Evolutionary conservation across 2,888 invertebrate genomes (phyloP).

Genomic region (Tenthredo scrophulariae): DNA sequence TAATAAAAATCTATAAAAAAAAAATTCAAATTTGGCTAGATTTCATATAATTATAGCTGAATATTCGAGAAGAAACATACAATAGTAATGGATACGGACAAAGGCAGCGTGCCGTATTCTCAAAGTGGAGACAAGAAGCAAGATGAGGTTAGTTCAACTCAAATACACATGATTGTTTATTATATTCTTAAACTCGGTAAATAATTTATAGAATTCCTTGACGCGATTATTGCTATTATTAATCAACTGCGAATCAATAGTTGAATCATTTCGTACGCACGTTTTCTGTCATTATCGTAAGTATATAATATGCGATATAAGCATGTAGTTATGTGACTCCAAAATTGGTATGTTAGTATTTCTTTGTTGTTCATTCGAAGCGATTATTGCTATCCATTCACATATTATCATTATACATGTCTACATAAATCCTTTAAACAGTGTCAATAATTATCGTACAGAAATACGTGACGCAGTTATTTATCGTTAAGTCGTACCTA

Average conservation of each 20-base stretch:
- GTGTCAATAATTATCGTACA: neutral
- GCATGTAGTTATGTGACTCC: neutral
- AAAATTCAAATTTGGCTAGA: neutral
- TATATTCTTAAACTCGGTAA: slow-evolving; percentile 51
- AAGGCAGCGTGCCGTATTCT: slow-evolving; percentile 76
- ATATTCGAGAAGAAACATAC: neutral
- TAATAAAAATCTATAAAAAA: neutral
- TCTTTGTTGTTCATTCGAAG: neutral
- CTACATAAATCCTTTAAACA: neutral
- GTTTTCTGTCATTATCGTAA: neutral
- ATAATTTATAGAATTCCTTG: neutral
- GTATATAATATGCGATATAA: neutral
- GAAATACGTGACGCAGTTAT: neutral
- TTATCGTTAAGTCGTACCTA: neutral
- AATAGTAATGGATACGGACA: slow-evolving; percentile 63
- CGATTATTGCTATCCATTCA: neutral
- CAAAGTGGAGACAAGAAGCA: slow-evolving; percentile 81
- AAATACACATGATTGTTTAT: slow-evolving; percentile 54
- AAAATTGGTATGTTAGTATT: neutral
- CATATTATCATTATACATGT: neutral
- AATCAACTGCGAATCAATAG: neutral
- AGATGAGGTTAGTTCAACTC: slow-evolving; percentile 83
- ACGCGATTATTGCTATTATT: neutral
- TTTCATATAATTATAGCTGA: neutral
- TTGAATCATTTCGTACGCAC: neutral